Evolutionary conservation across 2,888 invertebrate genomes (phyloP), one percentile per base, ranked within the genome.

Genomic region (Drosophila prolongata): DNA sequence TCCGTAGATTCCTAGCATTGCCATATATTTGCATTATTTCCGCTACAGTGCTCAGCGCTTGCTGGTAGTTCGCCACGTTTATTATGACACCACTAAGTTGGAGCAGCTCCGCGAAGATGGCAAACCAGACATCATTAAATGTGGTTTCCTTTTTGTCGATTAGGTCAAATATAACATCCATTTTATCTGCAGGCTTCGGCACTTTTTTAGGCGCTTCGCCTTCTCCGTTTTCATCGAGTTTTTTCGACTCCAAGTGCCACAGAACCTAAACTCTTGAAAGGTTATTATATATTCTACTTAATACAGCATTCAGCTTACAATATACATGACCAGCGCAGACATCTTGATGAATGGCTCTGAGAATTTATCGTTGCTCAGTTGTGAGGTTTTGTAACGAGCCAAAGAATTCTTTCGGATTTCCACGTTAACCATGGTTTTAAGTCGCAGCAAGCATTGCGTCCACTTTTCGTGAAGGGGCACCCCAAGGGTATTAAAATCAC

Each of bases 61-160:
- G 77, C 35, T 87, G 72, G 57, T 78, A 90, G 53, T 91, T 92
- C n/a, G 74, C 64, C 3, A 75, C 55, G 53, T 86, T 87, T 46
- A 92, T 68, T 10, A 91, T 66, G 5, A 60, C 55, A 14, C 62
- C 56, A 27, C 88, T 87, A 5, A 79, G 72, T 38, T 74, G 77
- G 10, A 91, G 60, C 13, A 91, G 53, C 34, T 90, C 83, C 1
- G 90, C 75, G 6, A 90, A 80, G 35, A 91, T 87, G 40, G 87
- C 87, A 60, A 92, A 79, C 92, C 91, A 91, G 38, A 87, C 80
- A 46, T 87, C 90, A 76, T 88, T 90, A 14, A 89, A 89, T 3
- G 71, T 76, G 1, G 68, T 61, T 11, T 84, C 78, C 8, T 77
- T 64, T 6, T 66, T 75, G 27, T 79, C 79, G 13, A 86, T 80